Percentiles rank a stretch among this genome's conserved stretches.
Conservation (phyloP, 2,888 invertebrate genomes). For the Cyclophora albipunctata region DNA sequence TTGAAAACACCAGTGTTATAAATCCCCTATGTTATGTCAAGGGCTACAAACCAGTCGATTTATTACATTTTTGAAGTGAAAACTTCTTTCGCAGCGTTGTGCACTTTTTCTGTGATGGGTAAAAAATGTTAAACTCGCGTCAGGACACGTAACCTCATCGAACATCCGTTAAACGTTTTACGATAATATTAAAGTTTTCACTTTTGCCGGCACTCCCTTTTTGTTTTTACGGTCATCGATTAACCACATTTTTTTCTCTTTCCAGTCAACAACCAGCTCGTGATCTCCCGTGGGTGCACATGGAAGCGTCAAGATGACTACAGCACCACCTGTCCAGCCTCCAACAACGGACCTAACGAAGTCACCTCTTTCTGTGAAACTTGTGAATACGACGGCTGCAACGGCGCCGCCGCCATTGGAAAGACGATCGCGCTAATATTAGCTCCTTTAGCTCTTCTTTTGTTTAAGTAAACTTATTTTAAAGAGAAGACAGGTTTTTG, state of each 20-base stretch:
- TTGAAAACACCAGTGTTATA: too few relatives aligned
- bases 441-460: slow-evolving; percentile 51
- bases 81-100: too few relatives aligned
- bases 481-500: slow-evolving; percentile 2
- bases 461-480: slow-evolving; percentile 50
- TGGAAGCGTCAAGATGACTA: slow-evolving; percentile 73
- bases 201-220: too few relatives aligned
- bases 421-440: slow-evolving; percentile 57
- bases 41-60: too few relatives aligned
- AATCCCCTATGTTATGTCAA: too few relatives aligned
- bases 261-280: slow-evolving; percentile 69
- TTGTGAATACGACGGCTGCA: slow-evolving; percentile 81
- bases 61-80: too few relatives aligned
- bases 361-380: slow-evolving; percentile 78
- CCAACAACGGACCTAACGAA: slow-evolving; percentile 64
- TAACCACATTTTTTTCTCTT: slow-evolving; percentile 17
- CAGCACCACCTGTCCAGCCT: slow-evolving; percentile 65
- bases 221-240: too few relatives aligned
- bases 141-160: too few relatives aligned
- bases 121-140: too few relatives aligned
- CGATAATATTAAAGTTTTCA: too few relatives aligned
- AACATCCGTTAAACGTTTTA: too few relatives aligned
- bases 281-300: slow-evolving; percentile 76
- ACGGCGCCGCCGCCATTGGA: slow-evolving; percentile 68
- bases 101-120: too few relatives aligned